These are phyloP conservation scores for Acrocephalus kingi DNA, from an alignment of 2,113 vertebrate genomes.

Conservation along the genomic window DNA sequence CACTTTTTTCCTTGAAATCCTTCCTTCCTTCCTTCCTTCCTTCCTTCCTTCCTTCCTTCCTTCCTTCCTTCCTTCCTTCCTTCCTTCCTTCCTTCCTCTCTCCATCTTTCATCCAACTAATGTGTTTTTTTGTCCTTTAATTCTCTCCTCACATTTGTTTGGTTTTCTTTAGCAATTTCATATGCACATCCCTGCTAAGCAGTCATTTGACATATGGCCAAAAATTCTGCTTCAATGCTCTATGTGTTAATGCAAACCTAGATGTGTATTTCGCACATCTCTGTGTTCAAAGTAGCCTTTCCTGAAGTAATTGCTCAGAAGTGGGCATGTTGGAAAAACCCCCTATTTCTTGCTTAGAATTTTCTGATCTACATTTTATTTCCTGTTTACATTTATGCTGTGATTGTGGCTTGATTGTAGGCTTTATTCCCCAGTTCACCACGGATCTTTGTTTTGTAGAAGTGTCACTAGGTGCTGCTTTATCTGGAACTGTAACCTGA, in stretches of 20 bases:
- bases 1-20: not conserved
- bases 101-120: not conserved
- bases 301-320: not conserved
- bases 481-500: not conserved
- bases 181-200: not conserved
- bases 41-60: no score
- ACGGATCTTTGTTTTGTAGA: constrained; percentile 1
- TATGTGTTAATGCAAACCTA: not conserved
- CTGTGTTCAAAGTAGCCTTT: not conserved
- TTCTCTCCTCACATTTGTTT: not conserved
- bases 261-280: not conserved
- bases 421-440: not conserved
- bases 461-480: not conserved
- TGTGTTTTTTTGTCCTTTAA: not conserved
- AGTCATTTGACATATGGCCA: not conserved
- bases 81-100: not conserved
- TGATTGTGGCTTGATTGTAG: not conserved
- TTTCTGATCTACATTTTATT: not conserved
- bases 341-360: not conserved
- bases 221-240: not conserved
- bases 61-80: not conserved
- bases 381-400: not conserved
- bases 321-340: not conserved
- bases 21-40: no score
- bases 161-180: not conserved